Evolutionary conservation across 23 tunicate genomes (phyloP), one percentile per base, ranked within the genome.

Genomic region (Clavelina lepadiformis): DNA sequence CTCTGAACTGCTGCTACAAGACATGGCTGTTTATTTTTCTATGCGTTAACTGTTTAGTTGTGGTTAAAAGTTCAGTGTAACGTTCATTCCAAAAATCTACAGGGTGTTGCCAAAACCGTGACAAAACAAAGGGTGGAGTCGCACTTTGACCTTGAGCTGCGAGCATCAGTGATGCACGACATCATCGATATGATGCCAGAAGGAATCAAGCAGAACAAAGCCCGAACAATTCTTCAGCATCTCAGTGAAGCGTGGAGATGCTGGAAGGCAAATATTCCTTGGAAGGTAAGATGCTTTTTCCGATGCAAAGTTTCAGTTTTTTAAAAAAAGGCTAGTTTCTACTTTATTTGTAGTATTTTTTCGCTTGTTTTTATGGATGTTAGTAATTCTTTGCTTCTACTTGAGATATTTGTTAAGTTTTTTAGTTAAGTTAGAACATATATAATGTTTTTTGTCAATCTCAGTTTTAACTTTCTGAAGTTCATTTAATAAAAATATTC

Each of bases 171-270:
- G 72, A 93, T 93, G 98, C 98, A 93, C 52, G 98, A 93, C 78
- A 93, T 93, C 60, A 74, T 93, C 69, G 98, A 93, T 51, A 93
- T 93, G 98, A 93, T 93, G 98, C 98, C 98, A 28, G 98, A 93
- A 63, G 98, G 98, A 68, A 93, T 93, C 54, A 93, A 93, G 56
- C 98, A 93, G 46, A 93, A 85, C 82, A 93, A 93, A 68, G 98
- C 98, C 19, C 72, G 98, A 31, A 85, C 98, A 2, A 93, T 93
- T 37, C 83, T 93, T 0, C 98, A 93, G 51, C 98, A 93, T 73
- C 76, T 93, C 38, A 83, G 93, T 67, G 98, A 93, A 70, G 98
- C 98, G 21, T 93, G 98, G 98, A 59, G 98, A 27, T 93, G 98
- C 67, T 93, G 98, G 98, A 93, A 93, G 76, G 93, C 98, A 25